Evolutionary conservation across 2,797 vertebrate species (phyloP).

Genomic region (Uromys caudimaculatus): DNA sequence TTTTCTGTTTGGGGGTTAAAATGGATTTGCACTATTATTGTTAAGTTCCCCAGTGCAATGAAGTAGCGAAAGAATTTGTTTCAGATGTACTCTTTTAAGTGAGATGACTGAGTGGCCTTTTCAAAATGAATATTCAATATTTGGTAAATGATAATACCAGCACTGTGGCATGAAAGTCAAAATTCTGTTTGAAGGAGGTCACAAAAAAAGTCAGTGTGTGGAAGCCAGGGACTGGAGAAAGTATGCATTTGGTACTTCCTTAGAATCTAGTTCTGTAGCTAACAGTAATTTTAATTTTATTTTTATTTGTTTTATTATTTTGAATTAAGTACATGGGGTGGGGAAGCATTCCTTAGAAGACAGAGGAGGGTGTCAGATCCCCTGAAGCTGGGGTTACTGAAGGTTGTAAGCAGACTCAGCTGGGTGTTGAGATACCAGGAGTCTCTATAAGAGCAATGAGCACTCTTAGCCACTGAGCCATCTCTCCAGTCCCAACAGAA

Average conservation of each 20-base stretch:
- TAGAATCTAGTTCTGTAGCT: neutral
- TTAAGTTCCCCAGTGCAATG: neutral
- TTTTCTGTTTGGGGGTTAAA: neutral
- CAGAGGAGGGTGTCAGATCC: neutral
- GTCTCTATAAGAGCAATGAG: neutral
- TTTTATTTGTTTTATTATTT: neutral
- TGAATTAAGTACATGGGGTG: neutral
- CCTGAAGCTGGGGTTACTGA: neutral
- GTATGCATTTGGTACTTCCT: neutral
- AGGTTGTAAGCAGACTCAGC: neutral
- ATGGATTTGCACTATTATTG: neutral
- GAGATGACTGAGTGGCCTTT: neutral
- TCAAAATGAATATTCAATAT: neutral
- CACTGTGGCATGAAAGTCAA: neutral
- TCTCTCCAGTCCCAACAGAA: neutral
- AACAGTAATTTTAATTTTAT: neutral
- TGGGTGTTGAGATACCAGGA: neutral
- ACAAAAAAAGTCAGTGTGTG: neutral
- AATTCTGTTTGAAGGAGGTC: neutral
- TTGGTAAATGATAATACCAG: neutral
- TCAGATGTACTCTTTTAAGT: neutral
- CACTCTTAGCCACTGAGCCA: neutral
- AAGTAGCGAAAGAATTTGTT: neutral
- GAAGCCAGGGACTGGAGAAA: neutral
- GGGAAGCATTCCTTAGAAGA: too few species aligned